A percentile compares a stretch with the other conserved stretches of the same genome.
Conservation (phyloP, 2,797 vertebrate species). For the Lithobates sylvaticus region DNA sequence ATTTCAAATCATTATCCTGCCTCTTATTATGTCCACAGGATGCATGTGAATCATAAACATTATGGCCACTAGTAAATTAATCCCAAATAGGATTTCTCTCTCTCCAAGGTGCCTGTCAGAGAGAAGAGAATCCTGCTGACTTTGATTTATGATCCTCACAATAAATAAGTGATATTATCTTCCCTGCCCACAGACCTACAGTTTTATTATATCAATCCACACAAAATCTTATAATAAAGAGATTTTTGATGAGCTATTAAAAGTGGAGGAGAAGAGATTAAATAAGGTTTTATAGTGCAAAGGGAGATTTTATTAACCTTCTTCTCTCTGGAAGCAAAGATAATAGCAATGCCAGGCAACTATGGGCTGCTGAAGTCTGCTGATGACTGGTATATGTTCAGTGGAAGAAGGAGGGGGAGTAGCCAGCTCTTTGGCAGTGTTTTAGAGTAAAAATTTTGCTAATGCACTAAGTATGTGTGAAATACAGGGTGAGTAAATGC, state of each 20-base stretch:
- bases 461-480: neutral
- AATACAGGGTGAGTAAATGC: neutral
- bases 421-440: neutral
- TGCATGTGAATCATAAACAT: constrained; percentile 53
- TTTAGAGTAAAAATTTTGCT: neutral
- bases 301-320: constrained; percentile 50
- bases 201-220: constrained; percentile 61
- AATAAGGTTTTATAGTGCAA: constrained; percentile 57
- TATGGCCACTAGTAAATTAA: constrained; percentile 59
- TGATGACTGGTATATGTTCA: neutral
- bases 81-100: constrained; percentile 61
- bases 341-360: constrained; percentile 15
- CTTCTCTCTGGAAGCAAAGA: constrained; percentile 25
- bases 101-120: constrained; percentile 59
- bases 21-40: constrained; percentile 40
- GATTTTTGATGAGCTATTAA: constrained; percentile 63
- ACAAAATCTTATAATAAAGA: constrained; percentile 63
- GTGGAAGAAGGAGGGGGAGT: neutral
- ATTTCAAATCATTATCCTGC: constrained; percentile 49
- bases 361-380: constrained; percentile 15
- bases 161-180: constrained; percentile 63
- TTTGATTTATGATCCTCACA: constrained; percentile 62
- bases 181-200: constrained; percentile 56
- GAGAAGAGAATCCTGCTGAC: constrained; percentile 58
- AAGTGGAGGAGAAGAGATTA: constrained; percentile 57